Evolutionary conservation across 2,113 vertebrate genomes (phyloP).

Genomic region (Centropus unirufus): DNA sequence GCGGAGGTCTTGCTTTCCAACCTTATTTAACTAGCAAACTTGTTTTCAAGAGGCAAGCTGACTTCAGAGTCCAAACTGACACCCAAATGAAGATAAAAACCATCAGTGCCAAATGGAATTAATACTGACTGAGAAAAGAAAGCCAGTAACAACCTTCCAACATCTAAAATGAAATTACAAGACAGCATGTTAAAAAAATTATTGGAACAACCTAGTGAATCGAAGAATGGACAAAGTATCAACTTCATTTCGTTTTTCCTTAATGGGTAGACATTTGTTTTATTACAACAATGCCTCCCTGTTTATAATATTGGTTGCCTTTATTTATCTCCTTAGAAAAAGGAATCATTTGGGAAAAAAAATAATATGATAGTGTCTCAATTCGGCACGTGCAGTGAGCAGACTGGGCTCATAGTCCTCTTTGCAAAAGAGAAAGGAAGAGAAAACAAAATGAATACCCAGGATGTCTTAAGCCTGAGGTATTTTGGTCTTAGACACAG

Average conservation of each 20-base stretch:
- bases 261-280: background rate
- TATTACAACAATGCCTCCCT: background rate
- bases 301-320: background rate
- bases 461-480: slow-evolving; percentile 2
- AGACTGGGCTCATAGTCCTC: background rate
- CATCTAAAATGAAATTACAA: background rate
- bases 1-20: background rate
- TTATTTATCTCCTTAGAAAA: background rate
- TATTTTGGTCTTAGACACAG: background rate
- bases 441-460: background rate
- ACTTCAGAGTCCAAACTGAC: background rate
- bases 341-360: background rate
- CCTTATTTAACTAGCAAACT: background rate
- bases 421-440: background rate
- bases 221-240: background rate
- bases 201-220: background rate
- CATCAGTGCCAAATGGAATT: background rate
- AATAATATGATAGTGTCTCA: background rate
- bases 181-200: background rate
- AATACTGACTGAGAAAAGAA: background rate
- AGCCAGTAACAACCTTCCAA: background rate
- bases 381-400: background rate
- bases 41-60: background rate
- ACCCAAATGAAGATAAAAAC: background rate
- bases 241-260: background rate